phyloP scores from a whole-genome alignment of 2,888 invertebrate genomes.

The Drosophila cognata region DNA sequence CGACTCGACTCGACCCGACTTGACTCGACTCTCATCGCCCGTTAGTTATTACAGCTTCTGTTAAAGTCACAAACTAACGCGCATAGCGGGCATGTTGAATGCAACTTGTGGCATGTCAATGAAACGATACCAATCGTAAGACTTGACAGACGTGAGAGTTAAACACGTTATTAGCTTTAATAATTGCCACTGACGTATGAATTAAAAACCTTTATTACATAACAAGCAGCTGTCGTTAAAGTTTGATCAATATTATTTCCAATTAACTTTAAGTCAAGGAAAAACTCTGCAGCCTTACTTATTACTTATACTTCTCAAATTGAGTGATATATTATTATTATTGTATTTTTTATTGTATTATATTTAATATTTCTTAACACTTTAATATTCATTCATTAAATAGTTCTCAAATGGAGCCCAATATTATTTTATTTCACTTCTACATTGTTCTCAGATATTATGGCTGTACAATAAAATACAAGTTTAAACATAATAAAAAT shows the following conservation, averaged over 20 bases:
- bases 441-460: background rate
- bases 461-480: too few relatives aligned
- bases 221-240: background rate
- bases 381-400: background rate
- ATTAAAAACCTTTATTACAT: background rate
- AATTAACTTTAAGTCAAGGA: background rate
- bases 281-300: background rate
- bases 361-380: background rate
- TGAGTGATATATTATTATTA: background rate
- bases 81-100: slow-evolving; percentile 13
- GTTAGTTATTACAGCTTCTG: slow-evolving; percentile 9
- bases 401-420: background rate
- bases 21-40: background rate
- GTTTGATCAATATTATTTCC: background rate
- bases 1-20: background rate
- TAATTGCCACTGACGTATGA: slow-evolving; percentile 17
- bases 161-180: slow-evolving; percentile 5
- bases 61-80: slow-evolving; percentile 2
- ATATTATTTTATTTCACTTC: background rate
- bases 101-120: slow-evolving; percentile 26
- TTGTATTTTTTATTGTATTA: background rate
- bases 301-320: background rate
- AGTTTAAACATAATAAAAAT: too few relatives aligned
- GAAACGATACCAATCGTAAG: slow-evolving; percentile 30
- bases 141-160: slow-evolving; percentile 20